phyloP scores from a whole-genome alignment of 2,113 vertebrate genomes.

The Baryphthengus martii region DNA sequence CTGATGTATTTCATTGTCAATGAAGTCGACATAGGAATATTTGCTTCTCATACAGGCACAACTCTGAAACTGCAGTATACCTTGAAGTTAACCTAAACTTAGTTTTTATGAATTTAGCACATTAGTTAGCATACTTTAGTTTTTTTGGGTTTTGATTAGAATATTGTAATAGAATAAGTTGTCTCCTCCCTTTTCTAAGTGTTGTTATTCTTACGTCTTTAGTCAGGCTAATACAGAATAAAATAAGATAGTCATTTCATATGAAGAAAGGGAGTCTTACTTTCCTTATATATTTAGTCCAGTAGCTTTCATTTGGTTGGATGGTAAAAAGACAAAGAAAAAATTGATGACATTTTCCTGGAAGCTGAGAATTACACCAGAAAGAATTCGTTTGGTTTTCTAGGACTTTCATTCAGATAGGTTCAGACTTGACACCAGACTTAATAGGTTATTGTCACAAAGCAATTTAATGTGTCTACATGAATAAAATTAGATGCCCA shows the following conservation, averaged over 20 bases:
- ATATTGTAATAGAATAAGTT: conserved; percentile 36
- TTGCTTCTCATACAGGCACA: conserved; percentile 54
- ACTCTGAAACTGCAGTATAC: conserved; percentile 35
- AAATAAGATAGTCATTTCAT: not conserved
- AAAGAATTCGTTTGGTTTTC: not conserved
- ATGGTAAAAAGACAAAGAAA: not conserved
- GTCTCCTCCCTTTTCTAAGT: conserved; percentile 19
- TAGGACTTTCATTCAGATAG: not conserved
- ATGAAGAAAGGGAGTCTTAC: not conserved
- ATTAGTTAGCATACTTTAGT: conserved; percentile 35
- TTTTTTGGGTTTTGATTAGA: conserved; percentile 49
- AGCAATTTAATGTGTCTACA: not conserved
- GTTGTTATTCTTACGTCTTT: not conserved
- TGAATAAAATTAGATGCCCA: not conserved
- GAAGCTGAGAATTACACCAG: not conserved
- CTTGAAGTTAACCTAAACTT: conserved; percentile 16
- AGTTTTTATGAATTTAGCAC: conserved; percentile 26
- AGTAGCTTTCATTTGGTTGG: conserved; percentile 8
- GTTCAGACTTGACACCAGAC: conserved; percentile 22
- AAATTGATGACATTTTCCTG: not conserved
- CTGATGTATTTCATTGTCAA: conserved; percentile 56
- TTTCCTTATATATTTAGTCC: not conserved
- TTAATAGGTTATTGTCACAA: not conserved
- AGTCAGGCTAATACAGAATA: not conserved
- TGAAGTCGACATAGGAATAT: conserved; percentile 46